Evolutionary conservation across 2,797 vertebrate species (phyloP), one percentile per base, ranked within the genome.

Genomic region (Phylloscopus collybita): DNA sequence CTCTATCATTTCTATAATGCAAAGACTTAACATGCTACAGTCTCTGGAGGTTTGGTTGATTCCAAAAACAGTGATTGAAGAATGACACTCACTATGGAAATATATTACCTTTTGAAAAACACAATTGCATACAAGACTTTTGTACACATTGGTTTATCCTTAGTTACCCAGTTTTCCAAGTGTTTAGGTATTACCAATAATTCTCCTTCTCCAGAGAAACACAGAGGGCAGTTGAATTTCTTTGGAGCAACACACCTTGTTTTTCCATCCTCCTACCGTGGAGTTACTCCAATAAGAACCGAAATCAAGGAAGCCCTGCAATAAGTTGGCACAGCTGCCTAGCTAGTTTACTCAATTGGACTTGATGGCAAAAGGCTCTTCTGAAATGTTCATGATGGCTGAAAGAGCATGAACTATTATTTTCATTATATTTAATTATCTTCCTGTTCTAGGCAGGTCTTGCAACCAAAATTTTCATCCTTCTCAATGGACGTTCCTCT

Each of bases 201-300:
- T 78, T 82, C 22, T 66, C 10, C 17, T 87, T 29, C 38, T 83
- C 18, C 60, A 88, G 49, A 76, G 57, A 56, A 75, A 38, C 30
- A 67, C 11, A 29, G 34, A 36, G 15, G 50, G 25, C 21, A 61
- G 11, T 2, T 73, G 30, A 76, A 75, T 89, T 80, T 87, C 27
- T 73, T 70, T 2, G 3, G 30, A 76, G 21, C 19, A 40, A 5
- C 0, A 2, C 5, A 42, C 11, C 21, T 79, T 36, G 6, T 67
- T 92, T 73, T 76, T 74, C 29, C 34, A 34, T 59, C 21, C 7
- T 67, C 10, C 20, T 54, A 1, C 20, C 80, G 32, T 64, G 36
- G 30, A 80, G n/a, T 30, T 61, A 26, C 5, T 82, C 2, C 3
- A 72, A 65, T 19, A 13, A 90, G 54, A 83, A 34, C 10, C 13